Evolutionary conservation across 2,113 vertebrate genomes (phyloP).

Genomic region (Dryoscopus gambensis): DNA sequence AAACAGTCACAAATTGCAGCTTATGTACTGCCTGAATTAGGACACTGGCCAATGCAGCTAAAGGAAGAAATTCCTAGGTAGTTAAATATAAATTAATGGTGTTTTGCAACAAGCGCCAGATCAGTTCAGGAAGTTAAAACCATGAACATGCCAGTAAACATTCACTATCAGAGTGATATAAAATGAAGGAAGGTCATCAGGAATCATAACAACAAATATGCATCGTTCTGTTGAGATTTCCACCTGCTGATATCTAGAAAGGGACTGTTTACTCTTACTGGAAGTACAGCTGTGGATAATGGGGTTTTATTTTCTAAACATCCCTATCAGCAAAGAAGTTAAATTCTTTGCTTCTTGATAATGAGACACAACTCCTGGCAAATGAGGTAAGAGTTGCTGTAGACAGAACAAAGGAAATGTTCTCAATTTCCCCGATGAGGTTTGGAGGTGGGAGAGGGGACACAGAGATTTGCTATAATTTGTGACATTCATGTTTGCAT

Average conservation of each 20-base stretch:
- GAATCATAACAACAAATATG: background rate
- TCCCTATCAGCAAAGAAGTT: conserved; percentile 12
- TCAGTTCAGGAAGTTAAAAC: background rate
- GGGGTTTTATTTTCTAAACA: conserved; percentile 26
- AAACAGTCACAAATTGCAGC: background rate
- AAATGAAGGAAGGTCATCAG: background rate
- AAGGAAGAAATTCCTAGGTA: conserved; percentile 31
- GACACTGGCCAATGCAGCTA: background rate
- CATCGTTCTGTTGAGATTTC: conserved; percentile 10
- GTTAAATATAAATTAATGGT: conserved; percentile 47
- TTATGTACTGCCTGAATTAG: background rate
- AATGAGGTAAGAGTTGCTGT: background rate
- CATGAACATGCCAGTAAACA: background rate
- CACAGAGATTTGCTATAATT: background rate
- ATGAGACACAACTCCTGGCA: background rate
- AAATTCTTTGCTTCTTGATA: background rate
- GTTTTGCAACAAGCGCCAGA: conserved; percentile 6
- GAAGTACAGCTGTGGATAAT: background rate
- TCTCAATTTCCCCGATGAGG: background rate
- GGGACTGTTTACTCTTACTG: conserved; percentile 33
- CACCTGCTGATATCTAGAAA: background rate
- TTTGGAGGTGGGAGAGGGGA: fast-evolving
- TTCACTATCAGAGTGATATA: background rate
- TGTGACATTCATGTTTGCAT: background rate
- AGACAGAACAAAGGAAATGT: background rate